A percentile compares a stretch with the other conserved stretches of the same genome.
Evolutionary conservation across 2,797 vertebrate species (phyloP).

Genomic region (Craterocephalus amniculus): DNA sequence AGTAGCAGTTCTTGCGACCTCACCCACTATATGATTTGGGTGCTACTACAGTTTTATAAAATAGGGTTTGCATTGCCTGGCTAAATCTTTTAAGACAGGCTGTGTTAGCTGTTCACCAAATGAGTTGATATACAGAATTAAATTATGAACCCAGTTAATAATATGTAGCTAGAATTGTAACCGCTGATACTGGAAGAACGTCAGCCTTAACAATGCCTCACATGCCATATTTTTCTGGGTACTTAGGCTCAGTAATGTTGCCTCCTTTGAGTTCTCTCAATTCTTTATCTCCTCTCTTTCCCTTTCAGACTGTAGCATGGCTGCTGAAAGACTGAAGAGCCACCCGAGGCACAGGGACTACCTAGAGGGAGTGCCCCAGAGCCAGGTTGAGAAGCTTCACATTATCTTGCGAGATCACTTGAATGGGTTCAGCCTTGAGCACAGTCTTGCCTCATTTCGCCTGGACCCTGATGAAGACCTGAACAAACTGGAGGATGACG

Average conservation of each 20-base stretch:
- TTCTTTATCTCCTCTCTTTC: not conserved
- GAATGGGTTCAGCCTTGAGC: slow-evolving; percentile 84
- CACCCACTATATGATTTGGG: too few species aligned
- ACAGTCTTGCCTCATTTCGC: slow-evolving; percentile 77
- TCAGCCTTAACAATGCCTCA: not conserved
- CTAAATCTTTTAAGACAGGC: not conserved
- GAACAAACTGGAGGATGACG: slow-evolving; percentile 91
- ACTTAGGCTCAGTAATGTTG: not conserved
- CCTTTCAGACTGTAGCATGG: slow-evolving; percentile 84
- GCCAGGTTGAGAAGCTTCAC: slow-evolving; percentile 89
- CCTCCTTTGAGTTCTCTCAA: not conserved
- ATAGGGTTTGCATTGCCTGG: too few species aligned
- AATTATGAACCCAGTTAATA: too few species aligned
- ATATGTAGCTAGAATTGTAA: not conserved
- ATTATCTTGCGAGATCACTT: slow-evolving; percentile 86
- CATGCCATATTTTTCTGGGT: too few species aligned
- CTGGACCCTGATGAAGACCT: slow-evolving; percentile 89
- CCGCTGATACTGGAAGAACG: too few species aligned
- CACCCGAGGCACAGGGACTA: slow-evolving; percentile 88
- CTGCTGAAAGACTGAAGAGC: slow-evolving; percentile 91
- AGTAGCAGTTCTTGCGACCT: too few species aligned
- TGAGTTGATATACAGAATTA: not conserved
- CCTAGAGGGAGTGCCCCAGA: slow-evolving; percentile 85
- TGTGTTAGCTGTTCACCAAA: not conserved
- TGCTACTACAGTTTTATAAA: too few species aligned